Evolutionary conservation across 2,888 invertebrate species (phyloP).

Genomic region (Callimorpha dominula): DNA sequence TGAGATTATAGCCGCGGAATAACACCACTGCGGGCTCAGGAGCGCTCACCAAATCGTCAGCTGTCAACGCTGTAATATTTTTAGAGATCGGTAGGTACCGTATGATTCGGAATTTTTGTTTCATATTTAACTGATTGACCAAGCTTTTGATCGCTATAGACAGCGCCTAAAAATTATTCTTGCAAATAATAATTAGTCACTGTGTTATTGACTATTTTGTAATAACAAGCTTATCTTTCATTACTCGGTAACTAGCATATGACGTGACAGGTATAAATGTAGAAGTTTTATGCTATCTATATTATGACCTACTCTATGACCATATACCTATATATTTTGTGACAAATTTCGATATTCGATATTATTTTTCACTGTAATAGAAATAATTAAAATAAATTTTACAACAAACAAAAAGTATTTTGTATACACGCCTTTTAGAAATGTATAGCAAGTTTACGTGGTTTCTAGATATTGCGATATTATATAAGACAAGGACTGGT

Average conservation of each 20-base stretch:
- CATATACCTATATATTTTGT: too few species aligned
- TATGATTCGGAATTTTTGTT: not conserved
- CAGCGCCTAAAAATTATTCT: not conserved
- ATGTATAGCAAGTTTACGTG: slow-evolving; percentile 2
- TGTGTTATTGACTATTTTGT: not conserved
- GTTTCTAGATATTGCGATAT: not conserved
- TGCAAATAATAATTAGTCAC: not conserved
- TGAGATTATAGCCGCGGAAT: slow-evolving; percentile 54
- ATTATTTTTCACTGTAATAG: not conserved
- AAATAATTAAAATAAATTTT: not conserved
- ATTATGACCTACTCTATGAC: not conserved
- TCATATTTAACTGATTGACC: not conserved
- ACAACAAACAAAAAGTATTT: not conserved
- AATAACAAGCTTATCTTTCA: not conserved
- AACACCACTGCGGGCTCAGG: slow-evolving; percentile 47
- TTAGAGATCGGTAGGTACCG: slow-evolving; percentile 48
- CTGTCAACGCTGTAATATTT: slow-evolving; percentile 56
- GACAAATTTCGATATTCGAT: not conserved
- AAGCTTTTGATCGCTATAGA: not conserved
- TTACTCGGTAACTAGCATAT: too few species aligned
- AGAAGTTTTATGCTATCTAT: too few species aligned
- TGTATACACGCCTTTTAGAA: not conserved
- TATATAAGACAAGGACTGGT: not conserved
- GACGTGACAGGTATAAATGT: not conserved
- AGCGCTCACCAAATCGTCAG: slow-evolving; percentile 58